Conservation (phyloP, 2,797 vertebrate species). For the Sebastes itinus region DNA sequence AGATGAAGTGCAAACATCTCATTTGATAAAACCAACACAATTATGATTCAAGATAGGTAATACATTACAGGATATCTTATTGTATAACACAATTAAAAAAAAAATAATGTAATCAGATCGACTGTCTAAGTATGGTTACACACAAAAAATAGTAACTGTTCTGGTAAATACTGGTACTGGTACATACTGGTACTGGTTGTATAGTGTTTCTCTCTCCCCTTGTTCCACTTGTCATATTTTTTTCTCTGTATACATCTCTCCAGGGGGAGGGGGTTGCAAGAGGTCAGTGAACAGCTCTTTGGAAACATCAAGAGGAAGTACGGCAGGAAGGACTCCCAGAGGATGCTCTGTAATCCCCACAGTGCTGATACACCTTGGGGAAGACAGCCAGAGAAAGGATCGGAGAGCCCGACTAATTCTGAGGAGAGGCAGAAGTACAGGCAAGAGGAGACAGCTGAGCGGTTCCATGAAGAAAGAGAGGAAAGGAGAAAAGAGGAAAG, state of each 20-base stretch:
- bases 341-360: conserved; percentile 82
- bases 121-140: not conserved
- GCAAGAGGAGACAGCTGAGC: conserved; percentile 68
- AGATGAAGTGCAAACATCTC: not conserved
- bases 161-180: not conserved
- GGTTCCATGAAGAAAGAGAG: conserved; percentile 72
- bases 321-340: conserved; percentile 90
- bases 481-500: conserved; percentile 75
- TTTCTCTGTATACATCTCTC: conserved; percentile 54
- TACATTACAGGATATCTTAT: not conserved
- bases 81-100: not conserved
- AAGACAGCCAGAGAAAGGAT: conserved; percentile 87
- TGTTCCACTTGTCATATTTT: conserved; percentile 6
- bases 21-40: not conserved
- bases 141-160: not conserved
- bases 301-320: conserved; percentile 91
- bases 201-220: not conserved
- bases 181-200: not conserved
- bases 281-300: conserved; percentile 86
- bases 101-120: not conserved
- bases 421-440: conserved; percentile 87
- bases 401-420: conserved; percentile 80
- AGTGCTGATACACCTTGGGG: conserved; percentile 86
- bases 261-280: conserved; percentile 87
- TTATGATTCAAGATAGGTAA: not conserved